Conservation (phyloP, 2,113 vertebrate species). For the Shinisaurus crocodilurus region DNA sequence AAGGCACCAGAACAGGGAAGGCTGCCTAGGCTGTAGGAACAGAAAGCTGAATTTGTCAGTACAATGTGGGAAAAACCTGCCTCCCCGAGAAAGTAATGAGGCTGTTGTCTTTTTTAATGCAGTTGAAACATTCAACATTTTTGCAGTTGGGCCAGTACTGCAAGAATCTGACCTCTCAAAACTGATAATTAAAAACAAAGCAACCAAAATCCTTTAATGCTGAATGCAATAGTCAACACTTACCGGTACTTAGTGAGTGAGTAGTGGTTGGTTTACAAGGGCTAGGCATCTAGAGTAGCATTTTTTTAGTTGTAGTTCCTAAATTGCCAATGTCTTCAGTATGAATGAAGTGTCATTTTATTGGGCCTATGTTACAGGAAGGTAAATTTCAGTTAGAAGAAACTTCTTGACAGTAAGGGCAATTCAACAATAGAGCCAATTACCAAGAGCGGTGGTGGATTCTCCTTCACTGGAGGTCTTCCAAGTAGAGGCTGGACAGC, state of each 20-base stretch:
- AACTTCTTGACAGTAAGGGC: not conserved
- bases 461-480: not conserved
- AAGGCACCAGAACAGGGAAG: too few relatives aligned
- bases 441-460: not conserved
- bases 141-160: not conserved
- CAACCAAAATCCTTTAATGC: too few relatives aligned
- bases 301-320: not conserved
- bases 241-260: not conserved
- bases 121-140: not conserved
- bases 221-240: not conserved
- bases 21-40: not conserved
- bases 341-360: not conserved
- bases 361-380: not conserved
- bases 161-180: not conserved
- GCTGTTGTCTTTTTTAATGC: not conserved
- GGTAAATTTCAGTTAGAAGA: not conserved
- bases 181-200: not conserved
- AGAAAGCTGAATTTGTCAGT: not conserved
- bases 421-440: not conserved
- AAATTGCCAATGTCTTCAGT: not conserved
- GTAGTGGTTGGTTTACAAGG: not conserved
- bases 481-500: not conserved
- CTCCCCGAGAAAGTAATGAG: not conserved
- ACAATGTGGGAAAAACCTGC: not conserved
- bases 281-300: not conserved